These are phyloP conservation scores for Cylloceria caligata DNA, from an alignment of 2,888 invertebrate species.

Conservation along the genomic window DNA sequence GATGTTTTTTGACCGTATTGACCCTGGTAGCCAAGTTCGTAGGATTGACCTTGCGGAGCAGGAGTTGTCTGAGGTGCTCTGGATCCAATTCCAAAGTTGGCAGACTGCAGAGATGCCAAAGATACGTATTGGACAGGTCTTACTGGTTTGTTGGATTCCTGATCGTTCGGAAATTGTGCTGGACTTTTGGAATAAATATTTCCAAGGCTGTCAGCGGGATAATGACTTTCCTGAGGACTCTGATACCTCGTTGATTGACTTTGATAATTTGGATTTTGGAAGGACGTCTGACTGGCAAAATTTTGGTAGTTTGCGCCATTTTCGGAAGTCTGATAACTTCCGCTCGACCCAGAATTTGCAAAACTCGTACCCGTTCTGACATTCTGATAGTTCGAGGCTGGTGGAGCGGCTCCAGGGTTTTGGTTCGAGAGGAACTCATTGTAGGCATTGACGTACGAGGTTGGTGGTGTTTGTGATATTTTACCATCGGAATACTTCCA, in stretches of 20 bases:
- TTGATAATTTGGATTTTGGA: conserved; percentile 49
- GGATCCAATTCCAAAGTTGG: background rate
- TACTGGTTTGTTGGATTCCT: conserved; percentile 64
- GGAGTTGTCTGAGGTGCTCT: conserved; percentile 1
- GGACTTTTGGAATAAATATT: conserved; percentile 80
- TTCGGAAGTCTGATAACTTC: conserved; percentile 30
- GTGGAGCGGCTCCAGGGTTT: conserved; percentile 49
- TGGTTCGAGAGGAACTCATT: conserved; percentile 62
- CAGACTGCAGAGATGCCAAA: conserved; percentile 61
- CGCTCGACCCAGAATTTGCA: conserved; percentile 26
- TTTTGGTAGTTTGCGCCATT: conserved; percentile 32
- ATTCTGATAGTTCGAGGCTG: conserved; percentile 70
- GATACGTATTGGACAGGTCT: conserved; percentile 74
- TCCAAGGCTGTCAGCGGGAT: conserved; percentile 30
- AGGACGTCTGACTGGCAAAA: background rate
- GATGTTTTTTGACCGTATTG: conserved; percentile 63
- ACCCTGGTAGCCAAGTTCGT: conserved; percentile 65
- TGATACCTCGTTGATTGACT: conserved; percentile 15
- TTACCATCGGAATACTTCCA: conserved; percentile 83
- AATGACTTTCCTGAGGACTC: conserved; percentile 20
- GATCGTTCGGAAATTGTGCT: conserved; percentile 78
- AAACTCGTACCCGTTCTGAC: background rate
- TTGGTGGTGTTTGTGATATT: conserved; percentile 78
- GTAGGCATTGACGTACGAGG: conserved; percentile 76
- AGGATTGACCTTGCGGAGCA: conserved; percentile 53